A percentile compares a stretch with the other conserved stretches of the same genome.
phyloP scores from a whole-genome alignment of 2,888 invertebrate species.

The Dicyrtoma fusca region DNA sequence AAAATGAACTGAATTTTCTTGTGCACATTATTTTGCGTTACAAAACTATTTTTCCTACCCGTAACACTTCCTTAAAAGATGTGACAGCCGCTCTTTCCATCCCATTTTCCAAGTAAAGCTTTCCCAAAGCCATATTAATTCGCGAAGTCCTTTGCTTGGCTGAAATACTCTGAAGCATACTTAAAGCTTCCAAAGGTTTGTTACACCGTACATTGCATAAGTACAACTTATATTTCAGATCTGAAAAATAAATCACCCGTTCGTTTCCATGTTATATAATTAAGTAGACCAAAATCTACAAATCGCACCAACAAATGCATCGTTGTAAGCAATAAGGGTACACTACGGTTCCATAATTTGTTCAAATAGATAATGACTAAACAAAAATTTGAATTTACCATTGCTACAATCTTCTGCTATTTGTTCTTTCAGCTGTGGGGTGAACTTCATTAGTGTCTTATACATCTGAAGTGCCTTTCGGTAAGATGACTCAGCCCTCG shows the following conservation, averaged over 20 bases:
- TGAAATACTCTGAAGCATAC: slow-evolving; percentile 64
- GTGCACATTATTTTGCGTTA: background rate
- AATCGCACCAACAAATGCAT: no score
- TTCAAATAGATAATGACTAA: background rate
- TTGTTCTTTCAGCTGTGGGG: slow-evolving; percentile 61
- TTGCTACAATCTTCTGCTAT: slow-evolving; percentile 63
- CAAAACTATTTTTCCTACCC: slow-evolving; percentile 64
- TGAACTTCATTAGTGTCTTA: slow-evolving; percentile 64
- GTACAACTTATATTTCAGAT: slow-evolving; percentile 74
- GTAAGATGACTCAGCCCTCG: slow-evolving; percentile 71
- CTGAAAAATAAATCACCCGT: slow-evolving; percentile 57
- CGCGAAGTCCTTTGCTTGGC: slow-evolving; percentile 72
- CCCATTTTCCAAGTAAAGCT: slow-evolving; percentile 71
- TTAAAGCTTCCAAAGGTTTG: slow-evolving; percentile 67
- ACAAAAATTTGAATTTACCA: slow-evolving; percentile 35
- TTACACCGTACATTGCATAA: slow-evolving; percentile 70
- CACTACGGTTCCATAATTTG: background rate
- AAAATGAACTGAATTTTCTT: no score
- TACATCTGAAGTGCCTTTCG: slow-evolving; percentile 68
- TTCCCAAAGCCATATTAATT: slow-evolving; percentile 76
- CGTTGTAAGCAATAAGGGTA: no score
- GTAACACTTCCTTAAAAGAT: slow-evolving; percentile 77
- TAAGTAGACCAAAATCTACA: no score
- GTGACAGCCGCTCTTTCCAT: slow-evolving; percentile 73
- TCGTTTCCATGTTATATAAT: no score